A percentile compares a stretch with the other conserved stretches of the same genome.
phyloP scores from a whole-genome alignment of 2,797 vertebrate species.

The Hemitrygon akajei region DNA sequence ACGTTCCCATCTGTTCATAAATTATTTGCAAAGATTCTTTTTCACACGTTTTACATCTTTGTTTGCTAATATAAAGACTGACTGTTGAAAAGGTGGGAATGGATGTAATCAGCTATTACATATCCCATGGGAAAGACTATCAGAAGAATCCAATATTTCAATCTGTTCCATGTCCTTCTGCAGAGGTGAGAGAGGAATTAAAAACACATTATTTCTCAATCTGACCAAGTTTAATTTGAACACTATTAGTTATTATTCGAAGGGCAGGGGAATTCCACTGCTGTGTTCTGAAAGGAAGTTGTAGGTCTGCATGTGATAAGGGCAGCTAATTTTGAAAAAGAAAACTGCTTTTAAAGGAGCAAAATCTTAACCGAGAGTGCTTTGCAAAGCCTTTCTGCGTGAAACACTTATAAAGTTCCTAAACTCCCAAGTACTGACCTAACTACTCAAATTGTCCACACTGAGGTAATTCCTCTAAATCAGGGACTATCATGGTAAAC shows the following conservation, averaged over 20 bases:
- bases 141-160: neutral
- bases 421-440: too few species aligned
- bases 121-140: neutral
- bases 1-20: neutral
- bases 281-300: slow-evolving; percentile 1
- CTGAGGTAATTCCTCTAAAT: too few species aligned
- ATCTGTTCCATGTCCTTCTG: neutral
- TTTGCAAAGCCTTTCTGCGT: neutral
- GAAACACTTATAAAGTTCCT: neutral
- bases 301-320: neutral
- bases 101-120: neutral
- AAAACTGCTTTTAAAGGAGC: neutral
- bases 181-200: neutral
- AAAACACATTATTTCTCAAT: neutral
- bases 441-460: too few species aligned
- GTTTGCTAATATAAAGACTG: neutral
- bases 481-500: too few species aligned
- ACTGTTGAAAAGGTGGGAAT: neutral
- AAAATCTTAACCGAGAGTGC: neutral
- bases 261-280: neutral
- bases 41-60: neutral
- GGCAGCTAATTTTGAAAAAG: neutral
- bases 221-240: neutral
- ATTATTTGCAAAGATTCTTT: neutral
- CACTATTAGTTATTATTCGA: neutral